Evolutionary conservation across 2,888 invertebrate species (phyloP), one percentile per base, ranked within the genome.

Genomic region (Biston stratarius): DNA sequence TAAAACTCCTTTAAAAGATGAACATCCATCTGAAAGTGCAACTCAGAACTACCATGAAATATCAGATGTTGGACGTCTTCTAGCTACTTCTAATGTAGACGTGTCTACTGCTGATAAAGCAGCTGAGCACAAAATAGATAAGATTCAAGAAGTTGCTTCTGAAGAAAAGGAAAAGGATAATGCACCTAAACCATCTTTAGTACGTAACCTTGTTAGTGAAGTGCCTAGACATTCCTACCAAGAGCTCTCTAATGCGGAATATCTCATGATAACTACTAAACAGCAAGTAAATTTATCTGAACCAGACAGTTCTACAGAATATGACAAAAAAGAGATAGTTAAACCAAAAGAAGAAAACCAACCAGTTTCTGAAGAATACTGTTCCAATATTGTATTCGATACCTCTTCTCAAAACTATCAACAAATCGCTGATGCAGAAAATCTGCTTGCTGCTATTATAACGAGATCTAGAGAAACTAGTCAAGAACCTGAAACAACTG

Each of bases 351-450:
- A 45, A 14, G 48, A 45, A 38, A 55, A 33, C 33, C 57, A 58
- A 49, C 33, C 9, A 6, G 11, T 55, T 48, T 15, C 12, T 36
- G 61, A 61, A 59, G 1, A 6, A 52, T 48, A 44, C 48, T 6
- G 47, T 42, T 6, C 47, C 11, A 1, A 24, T 1, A 8, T 60
- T 48, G 24, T 57, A 0, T 55, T 57, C 36, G 62, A 69, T 67
- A 55, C 15, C 3, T 69, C 67, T 8, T 67, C 56, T n/a, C 63
- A 74, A 45, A 79, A 64, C 61, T 84, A 83, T 72, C 78, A 82
- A 38, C 79, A 82, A 62, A 73, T 85, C 48, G 73, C 64, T 49
- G 85, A 84, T 68, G 83, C 86, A 7, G 85, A 87, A 74, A 48
- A 72, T 53, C 58, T 79, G 52, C 72, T 82, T 6, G 86, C 80